These are phyloP conservation scores for Cyrtorhinus lividipennis DNA, from an alignment of 1,140 invertebrate genomes.

Conservation along the genomic window DNA sequence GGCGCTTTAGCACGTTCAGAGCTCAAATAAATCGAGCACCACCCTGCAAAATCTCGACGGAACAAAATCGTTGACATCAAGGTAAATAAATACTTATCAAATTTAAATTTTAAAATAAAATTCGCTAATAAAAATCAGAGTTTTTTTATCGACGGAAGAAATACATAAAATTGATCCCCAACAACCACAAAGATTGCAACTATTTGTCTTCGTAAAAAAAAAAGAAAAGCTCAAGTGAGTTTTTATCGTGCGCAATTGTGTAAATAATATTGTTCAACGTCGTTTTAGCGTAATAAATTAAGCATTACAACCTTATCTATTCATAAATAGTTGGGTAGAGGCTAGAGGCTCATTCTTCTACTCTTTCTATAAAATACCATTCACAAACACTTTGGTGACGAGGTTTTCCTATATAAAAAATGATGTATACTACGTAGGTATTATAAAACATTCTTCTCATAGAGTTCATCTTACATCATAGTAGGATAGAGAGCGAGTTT, in stretches of 20 bases:
- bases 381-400: slow-evolving; percentile 9
- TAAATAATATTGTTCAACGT: not conserved
- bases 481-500: slow-evolving; percentile 8
- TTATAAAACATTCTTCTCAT: not conserved
- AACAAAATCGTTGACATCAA: too few relatives aligned
- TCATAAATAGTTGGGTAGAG: not conserved
- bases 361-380: not conserved
- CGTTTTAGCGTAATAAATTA: not conserved
- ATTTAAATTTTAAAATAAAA: too few relatives aligned
- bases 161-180: slow-evolving; percentile 7
- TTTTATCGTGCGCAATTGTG: not conserved
- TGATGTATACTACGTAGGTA: not conserved
- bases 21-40: too few relatives aligned
- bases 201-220: not conserved
- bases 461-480: not conserved
- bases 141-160: too few relatives aligned
- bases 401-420: not conserved
- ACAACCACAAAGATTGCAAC: not conserved
- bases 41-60: too few relatives aligned
- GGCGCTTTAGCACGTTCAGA: too few relatives aligned
- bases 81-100: too few relatives aligned
- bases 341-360: not conserved
- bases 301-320: slow-evolving; percentile 4
- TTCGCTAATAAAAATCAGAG: too few relatives aligned
- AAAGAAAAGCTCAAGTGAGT: not conserved